Evolutionary conservation across 2,113 vertebrate genomes (phyloP), one percentile per base, ranked within the genome.

Genomic region (Odontesthes bonariensis): DNA sequence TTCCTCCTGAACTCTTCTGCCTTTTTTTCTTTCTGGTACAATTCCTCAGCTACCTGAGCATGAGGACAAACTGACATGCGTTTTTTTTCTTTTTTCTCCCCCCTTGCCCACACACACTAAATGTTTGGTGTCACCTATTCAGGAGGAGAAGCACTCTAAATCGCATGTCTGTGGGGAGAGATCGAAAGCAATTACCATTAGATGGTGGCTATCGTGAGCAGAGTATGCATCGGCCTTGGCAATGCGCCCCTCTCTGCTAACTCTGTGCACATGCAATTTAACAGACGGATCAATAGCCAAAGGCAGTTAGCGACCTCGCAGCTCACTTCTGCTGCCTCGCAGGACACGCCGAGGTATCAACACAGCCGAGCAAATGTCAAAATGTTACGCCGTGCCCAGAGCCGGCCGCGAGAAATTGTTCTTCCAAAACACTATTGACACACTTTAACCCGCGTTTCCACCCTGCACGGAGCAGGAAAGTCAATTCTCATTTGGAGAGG

Each of bases 131-230:
- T 95, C 95, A 92, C 89, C 95, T 89, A 94, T 96, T 96, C 92
- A 95, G 95, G 93, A 94, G 93, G 83, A 72, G 92, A 77, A 92
- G 90, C 76, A 89, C 81, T 95, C 94, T 95, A 95, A 96, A 96
- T 96, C 94, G 95, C 70, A 13, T 75, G 95, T 95, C 93, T 93
- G 93, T 87, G 90, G 92, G 93, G 95, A 94, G 87, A 92, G 95
- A 97, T 98, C 96, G 96, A 98, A 98, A 97, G 96, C 97, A 98
- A 98, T 98, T 97, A 98, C 95, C 96, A 96, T 97, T 96, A 97
- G 90, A 89, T 42, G 75, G 95, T 92, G 94, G 95, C 95, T 92
- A 94, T 93, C 85, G 90, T 92, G 93, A 91, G 90, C 93, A 92
- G 92, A 89, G 94, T 78, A 95, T 95, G 93, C 94, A 91, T 93